Percentiles rank a stretch among this genome's conserved stretches.
These are phyloP conservation scores for Dasysyrphus albostriatus DNA, from an alignment of 2,888 invertebrate genomes.

Conservation along the genomic window DNA sequence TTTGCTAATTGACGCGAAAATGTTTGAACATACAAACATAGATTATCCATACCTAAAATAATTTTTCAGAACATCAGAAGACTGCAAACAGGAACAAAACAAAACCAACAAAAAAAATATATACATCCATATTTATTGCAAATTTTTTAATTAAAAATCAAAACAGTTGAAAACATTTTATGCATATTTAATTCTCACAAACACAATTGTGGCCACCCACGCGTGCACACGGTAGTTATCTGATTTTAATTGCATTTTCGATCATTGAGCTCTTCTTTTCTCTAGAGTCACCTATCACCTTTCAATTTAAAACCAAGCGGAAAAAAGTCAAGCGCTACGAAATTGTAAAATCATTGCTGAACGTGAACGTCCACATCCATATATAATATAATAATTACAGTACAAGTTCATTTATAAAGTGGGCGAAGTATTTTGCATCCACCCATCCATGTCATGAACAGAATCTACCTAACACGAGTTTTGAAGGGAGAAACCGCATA, in stretches of 20 bases:
- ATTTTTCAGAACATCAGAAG: not conserved
- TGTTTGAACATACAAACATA: not conserved
- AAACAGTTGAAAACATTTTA: conserved; percentile 67
- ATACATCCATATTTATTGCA: conserved; percentile 12
- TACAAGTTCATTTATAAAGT: conserved; percentile 26
- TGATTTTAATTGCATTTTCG: conserved; percentile 69
- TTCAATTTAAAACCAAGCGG: conserved; percentile 38
- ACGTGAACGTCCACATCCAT: not conserved
- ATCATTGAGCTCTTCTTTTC: conserved; percentile 30
- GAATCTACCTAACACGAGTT: conserved; percentile 8
- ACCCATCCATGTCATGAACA: conserved; percentile 33
- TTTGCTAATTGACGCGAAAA: conserved; percentile 51
- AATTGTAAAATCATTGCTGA: conserved; percentile 59
- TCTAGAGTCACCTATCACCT: conserved; percentile 40
- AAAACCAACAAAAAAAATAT: not conserved
- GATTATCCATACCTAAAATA: too few relatives aligned
- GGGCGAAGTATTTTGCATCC: conserved; percentile 23
- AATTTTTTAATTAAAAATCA: conserved; percentile 68
- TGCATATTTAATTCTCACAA: conserved; percentile 65
- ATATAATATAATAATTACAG: conserved; percentile 52
- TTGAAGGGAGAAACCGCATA: conserved; percentile 17
- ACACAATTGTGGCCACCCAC: conserved; percentile 36
- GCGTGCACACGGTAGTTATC: conserved; percentile 29
- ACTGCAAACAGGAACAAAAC: not conserved
- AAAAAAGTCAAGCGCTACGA: conserved; percentile 4